phyloP scores from a whole-genome alignment of 2,888 invertebrate genomes.

The Eupsilia transversa region DNA sequence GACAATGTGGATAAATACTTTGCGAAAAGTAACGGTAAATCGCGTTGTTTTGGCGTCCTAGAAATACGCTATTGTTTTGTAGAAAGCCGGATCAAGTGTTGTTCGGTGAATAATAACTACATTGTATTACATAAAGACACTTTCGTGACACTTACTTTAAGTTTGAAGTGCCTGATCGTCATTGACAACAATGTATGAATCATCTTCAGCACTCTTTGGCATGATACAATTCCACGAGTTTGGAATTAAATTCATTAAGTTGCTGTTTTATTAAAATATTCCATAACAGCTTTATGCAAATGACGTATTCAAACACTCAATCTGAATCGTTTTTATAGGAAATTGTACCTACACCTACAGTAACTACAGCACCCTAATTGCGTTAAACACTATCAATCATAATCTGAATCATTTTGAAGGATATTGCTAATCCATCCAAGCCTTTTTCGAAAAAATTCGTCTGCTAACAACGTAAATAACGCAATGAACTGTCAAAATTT shows the following conservation, averaged over 20 bases:
- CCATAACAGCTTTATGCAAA: slow-evolving; percentile 4
- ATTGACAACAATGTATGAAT: slow-evolving; percentile 2
- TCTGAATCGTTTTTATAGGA: background rate
- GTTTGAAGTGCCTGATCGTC: background rate
- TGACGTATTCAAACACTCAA: background rate
- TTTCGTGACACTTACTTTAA: background rate
- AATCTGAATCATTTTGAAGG: too few species aligned
- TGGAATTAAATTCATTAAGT: background rate
- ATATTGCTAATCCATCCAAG: too few species aligned
- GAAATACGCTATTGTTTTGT: slow-evolving; percentile 24
- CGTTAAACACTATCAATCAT: too few species aligned
- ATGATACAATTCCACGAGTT: background rate
- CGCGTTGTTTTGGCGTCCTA: slow-evolving; percentile 18
- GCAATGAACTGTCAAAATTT: too few species aligned
- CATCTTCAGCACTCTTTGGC: background rate
- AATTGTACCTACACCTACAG: background rate
- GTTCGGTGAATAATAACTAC: slow-evolving; percentile 1
- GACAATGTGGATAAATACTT: slow-evolving; percentile 1
- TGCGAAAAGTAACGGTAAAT: slow-evolving; percentile 12
- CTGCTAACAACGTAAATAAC: too few species aligned
- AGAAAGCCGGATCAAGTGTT: background rate
- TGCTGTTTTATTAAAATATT: slow-evolving; percentile 13
- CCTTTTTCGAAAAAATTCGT: too few species aligned
- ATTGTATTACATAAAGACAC: background rate
- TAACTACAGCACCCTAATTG: too few species aligned